Conservation (phyloP, 2,113 vertebrate genomes). For the Myiozetetes cayanensis region DNA sequence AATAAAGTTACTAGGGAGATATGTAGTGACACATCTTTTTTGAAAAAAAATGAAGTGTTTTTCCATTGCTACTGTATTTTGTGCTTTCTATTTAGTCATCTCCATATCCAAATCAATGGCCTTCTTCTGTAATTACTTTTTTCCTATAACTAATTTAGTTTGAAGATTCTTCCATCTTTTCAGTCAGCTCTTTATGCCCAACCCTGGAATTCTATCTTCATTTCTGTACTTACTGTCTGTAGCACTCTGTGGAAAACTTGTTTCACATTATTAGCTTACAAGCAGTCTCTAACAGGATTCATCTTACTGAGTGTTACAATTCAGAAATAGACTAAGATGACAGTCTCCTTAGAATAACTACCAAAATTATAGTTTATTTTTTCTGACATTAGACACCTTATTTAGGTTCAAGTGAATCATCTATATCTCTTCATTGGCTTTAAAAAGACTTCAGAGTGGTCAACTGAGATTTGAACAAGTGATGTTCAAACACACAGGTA, state of each 20-base stretch:
- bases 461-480: background rate
- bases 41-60: background rate
- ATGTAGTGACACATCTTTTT: background rate
- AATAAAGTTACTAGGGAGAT: background rate
- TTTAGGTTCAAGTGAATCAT: background rate
- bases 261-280: background rate
- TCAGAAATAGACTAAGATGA: background rate
- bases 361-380: background rate
- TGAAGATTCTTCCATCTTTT: background rate
- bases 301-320: background rate
- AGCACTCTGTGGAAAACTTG: background rate
- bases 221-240: background rate
- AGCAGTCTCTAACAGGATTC: background rate
- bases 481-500: background rate
- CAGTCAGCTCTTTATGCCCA: background rate
- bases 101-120: conserved; percentile 5
- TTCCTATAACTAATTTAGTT: background rate
- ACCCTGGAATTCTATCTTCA: background rate
- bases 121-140: background rate
- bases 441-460: background rate
- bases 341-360: background rate
- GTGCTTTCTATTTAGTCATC: background rate
- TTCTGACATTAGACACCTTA: background rate
- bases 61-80: background rate
- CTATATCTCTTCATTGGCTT: background rate